Conservation (phyloP, 2,888 invertebrate genomes). For the Brachyptera risi region DNA sequence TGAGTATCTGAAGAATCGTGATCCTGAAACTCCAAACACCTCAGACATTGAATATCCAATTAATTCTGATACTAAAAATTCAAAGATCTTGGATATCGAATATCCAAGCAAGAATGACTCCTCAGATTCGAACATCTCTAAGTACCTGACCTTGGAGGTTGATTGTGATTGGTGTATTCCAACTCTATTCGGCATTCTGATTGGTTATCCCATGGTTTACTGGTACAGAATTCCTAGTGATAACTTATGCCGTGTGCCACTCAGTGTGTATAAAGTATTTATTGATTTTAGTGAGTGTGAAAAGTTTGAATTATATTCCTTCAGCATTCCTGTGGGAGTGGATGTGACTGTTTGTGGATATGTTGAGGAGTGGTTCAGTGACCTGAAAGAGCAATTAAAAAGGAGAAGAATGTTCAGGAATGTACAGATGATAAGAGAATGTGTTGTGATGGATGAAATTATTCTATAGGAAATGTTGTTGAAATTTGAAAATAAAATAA, state of each 20-base stretch:
- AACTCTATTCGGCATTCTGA: conserved; percentile 39
- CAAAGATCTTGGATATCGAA: too few relatives aligned
- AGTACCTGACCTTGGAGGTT: not conserved
- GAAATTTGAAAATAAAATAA: too few relatives aligned
- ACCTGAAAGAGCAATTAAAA: not conserved
- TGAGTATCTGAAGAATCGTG: too few relatives aligned
- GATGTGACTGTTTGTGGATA: not conserved
- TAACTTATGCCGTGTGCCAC: conserved; percentile 27
- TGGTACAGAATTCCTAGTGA: conserved; percentile 35
- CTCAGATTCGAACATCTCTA: not conserved
- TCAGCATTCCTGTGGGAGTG: conserved; percentile 34
- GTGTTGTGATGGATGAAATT: not conserved
- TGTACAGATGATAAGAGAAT: not conserved
- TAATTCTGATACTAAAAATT: too few relatives aligned
- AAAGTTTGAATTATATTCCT: conserved; percentile 32
- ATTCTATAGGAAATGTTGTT: too few relatives aligned
- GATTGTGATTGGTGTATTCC: conserved; percentile 38
- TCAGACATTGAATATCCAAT: too few relatives aligned
- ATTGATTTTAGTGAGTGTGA: too few relatives aligned
- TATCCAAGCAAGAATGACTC: not conserved
- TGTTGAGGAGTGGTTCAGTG: conserved; percentile 25
- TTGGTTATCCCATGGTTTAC: conserved; percentile 42
- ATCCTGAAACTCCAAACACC: too few relatives aligned
- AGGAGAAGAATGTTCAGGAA: not conserved
- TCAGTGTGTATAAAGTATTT: conserved; percentile 31